These are phyloP conservation scores for Tinamus major DNA, from an alignment of 2,797 vertebrate species.

Conservation along the genomic window DNA sequence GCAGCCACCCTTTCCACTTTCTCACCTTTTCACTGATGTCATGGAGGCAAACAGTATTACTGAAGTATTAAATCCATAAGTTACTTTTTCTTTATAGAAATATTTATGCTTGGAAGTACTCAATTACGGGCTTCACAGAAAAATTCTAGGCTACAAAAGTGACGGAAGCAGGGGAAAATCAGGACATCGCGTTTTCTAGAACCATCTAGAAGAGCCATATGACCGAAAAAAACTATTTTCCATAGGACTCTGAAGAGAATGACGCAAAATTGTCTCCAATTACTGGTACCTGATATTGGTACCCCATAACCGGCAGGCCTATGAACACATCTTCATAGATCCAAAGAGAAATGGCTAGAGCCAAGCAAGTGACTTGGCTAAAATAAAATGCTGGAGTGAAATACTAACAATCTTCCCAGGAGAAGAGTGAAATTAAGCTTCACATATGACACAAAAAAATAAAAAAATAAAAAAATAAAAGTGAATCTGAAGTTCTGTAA, in stretches of 20 bases:
- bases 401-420: not conserved
- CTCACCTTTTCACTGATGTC: not conserved
- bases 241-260: not conserved
- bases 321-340: no score
- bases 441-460: not conserved
- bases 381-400: not conserved
- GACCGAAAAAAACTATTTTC: not conserved
- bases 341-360: not conserved
- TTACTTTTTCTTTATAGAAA: not conserved
- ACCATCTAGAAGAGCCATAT: not conserved
- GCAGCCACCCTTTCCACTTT: not conserved
- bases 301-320: not conserved
- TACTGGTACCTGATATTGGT: not conserved
- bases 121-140: not conserved
- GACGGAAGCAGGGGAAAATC: not conserved
- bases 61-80: accelerated
- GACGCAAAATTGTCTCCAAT: not conserved
- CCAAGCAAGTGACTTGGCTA: not conserved
- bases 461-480: no score
- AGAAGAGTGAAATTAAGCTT: not conserved
- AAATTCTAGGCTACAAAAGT: not conserved
- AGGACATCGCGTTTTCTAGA: not conserved
- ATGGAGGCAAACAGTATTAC: not conserved
- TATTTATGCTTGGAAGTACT: not conserved
- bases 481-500: not conserved